phyloP scores from a whole-genome alignment of 2,113 vertebrate species.

The human (Homo sapiens) region DNA sequence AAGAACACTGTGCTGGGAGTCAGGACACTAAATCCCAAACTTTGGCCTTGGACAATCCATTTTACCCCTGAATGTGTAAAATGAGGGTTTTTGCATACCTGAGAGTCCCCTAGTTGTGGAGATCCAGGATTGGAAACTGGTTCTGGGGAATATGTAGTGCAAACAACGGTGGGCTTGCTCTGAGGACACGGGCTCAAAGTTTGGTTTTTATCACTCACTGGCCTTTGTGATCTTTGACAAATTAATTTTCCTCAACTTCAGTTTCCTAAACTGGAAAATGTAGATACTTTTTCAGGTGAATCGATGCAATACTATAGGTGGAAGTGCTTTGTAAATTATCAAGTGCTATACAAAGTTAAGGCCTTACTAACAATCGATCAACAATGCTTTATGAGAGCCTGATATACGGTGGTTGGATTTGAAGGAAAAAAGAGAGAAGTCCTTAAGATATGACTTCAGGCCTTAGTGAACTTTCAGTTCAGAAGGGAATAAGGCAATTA shows the following conservation, averaged over 20 bases:
- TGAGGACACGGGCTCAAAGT: not conserved
- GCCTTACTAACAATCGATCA: not conserved
- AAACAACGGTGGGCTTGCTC: not conserved
- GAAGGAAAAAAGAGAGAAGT: not conserved
- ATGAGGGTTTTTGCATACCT: rapidly evolving
- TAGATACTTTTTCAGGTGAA: not conserved
- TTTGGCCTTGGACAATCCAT: not conserved
- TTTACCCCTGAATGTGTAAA: not conserved
- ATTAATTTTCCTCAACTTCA: not conserved
- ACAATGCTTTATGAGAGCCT: not conserved
- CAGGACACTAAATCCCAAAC: not conserved
- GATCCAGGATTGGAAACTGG: not conserved
- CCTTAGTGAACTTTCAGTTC: not conserved
- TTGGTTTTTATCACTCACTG: not conserved
- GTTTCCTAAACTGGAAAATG: conserved; percentile 14
- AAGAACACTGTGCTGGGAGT: not conserved
- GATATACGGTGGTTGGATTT: not conserved
- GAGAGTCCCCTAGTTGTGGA: not conserved
- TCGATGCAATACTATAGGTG: not conserved
- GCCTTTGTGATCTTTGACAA: not conserved
- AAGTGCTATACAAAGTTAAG: not conserved
- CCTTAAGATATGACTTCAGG: not conserved
- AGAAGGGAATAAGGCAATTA: not conserved
- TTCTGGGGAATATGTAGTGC: not conserved
- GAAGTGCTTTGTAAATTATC: not conserved